Conservation (phyloP, 2,888 invertebrate species). For the Rosalia funebris region DNA sequence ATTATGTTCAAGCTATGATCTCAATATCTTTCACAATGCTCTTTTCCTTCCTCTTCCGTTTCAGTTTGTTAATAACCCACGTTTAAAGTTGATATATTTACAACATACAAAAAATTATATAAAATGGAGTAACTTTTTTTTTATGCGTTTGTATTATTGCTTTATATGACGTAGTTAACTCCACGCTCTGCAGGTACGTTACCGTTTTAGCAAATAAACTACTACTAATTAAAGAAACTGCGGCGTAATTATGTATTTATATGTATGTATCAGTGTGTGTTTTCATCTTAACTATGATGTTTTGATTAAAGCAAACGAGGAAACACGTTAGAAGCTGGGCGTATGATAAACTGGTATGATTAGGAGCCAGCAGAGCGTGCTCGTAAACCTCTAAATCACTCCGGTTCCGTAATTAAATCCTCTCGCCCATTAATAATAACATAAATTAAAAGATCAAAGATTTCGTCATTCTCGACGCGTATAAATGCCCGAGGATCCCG, state of each 20-base stretch:
- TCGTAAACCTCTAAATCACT: conserved; percentile 43
- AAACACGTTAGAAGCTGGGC: conserved; percentile 1
- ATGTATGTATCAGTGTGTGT: background rate
- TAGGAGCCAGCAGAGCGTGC: conserved; percentile 36
- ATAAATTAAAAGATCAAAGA: conserved; percentile 54
- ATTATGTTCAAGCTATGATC: too few relatives aligned
- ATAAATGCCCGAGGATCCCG: conserved; percentile 32
- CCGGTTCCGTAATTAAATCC: conserved; percentile 43
- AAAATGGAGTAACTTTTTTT: too few relatives aligned
- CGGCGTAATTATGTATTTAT: background rate
- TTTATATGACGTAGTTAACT: too few relatives aligned
- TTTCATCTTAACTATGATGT: conserved; percentile 11
- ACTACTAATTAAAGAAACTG: background rate
- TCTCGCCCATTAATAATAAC: conserved; percentile 48
- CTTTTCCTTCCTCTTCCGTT: too few relatives aligned
- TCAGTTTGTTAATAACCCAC: too few relatives aligned
- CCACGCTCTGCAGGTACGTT: too few relatives aligned
- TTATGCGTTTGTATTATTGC: too few relatives aligned
- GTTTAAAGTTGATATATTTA: too few relatives aligned
- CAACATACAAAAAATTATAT: too few relatives aligned
- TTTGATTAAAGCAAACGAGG: conserved; percentile 3
- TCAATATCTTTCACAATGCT: too few relatives aligned
- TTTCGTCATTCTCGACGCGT: conserved; percentile 40
- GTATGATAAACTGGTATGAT: conserved; percentile 33
- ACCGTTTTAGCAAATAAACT: background rate